Evolutionary conservation across 2,113 vertebrate species (phyloP), one percentile per base, ranked within the genome.

Genomic region (Kryptolebias marmoratus): DNA sequence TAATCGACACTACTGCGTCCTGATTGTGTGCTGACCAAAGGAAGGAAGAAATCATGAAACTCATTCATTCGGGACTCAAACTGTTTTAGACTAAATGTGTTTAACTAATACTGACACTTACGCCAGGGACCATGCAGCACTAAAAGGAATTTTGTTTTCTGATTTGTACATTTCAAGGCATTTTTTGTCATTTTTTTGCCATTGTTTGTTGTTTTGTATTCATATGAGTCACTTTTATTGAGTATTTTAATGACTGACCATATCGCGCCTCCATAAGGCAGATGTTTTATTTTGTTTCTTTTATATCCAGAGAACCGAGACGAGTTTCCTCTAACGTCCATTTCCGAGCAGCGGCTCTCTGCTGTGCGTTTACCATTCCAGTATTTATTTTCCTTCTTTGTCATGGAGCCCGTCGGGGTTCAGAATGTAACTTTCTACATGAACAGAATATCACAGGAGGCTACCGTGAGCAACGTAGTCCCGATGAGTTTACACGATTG

Each of bases 351-450:
- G 62, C 79, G 75, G 93, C 89, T 94, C 88, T 93, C 82, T 90
- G 88, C 93, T 93, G 89, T 93, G 89, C 93, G 95, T 93, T 95
- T 94, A 93, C 95, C 95, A 96, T 95, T 95, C 93, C 95, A 96
- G 95, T 98, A 98, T 98, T 98, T 98, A 98, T 98, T 94, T 88
- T 52, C 62, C 64, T 75, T 45, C 70, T 64, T 76, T 64, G 72
- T 93, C 91, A 95, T 93, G 87, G 95, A 97, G 94, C 96, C 83
- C 91, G 88, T 90, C 91, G 90, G 90, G 95, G 94, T 96, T 97
- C 95, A 87, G 96, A 98, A 98, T 98, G 97, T 98, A 98, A 97
- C 96, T 97, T 97, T 98, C 92, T 98, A 97, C 94, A 95, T 94
- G 91, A 95, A 90, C 93, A 94, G 94, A 94, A 88, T 87, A 94